phyloP scores from a whole-genome alignment of 2,113 vertebrate genomes.

The Tetrax tetrax region DNA sequence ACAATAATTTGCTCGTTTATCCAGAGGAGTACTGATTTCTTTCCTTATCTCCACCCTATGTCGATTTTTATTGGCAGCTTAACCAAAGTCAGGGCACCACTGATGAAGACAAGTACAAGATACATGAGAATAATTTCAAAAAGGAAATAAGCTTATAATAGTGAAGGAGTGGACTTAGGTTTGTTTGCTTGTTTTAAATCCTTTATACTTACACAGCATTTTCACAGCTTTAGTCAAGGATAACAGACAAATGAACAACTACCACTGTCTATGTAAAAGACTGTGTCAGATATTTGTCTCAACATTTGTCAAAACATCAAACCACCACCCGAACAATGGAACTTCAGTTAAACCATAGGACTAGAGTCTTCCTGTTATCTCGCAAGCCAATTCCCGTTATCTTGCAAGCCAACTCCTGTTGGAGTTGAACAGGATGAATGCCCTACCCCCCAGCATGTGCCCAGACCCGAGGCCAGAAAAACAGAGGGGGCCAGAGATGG shows the following conservation, averaged over 20 bases:
- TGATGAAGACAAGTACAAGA: neutral
- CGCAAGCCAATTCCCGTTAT: no score
- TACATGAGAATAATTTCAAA: neutral
- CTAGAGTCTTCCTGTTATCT: no score
- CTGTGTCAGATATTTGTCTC: no score
- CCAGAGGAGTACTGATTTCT: neutral
- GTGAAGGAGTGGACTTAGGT: neutral
- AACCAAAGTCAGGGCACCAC: neutral
- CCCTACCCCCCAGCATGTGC: no score
- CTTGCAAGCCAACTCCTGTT: no score
- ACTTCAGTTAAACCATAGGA: no score
- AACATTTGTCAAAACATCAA: no score
- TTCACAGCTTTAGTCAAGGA: neutral
- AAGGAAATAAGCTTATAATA: neutral
- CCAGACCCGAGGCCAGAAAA: no score
- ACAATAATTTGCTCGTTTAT: neutral
- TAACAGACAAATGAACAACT: neutral
- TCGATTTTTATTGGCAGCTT: neutral
- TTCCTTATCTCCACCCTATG: neutral
- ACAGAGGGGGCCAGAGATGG: no score
- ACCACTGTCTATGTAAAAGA: no score
- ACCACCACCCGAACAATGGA: no score
- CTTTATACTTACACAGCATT: neutral
- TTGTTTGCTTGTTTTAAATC: neutral
- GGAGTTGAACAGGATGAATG: no score